A percentile compares a stretch with the other conserved stretches of the same genome.
These are phyloP conservation scores for Carcharodon carcharias DNA, from an alignment of 2,797 vertebrate species.

Conservation along the genomic window DNA sequence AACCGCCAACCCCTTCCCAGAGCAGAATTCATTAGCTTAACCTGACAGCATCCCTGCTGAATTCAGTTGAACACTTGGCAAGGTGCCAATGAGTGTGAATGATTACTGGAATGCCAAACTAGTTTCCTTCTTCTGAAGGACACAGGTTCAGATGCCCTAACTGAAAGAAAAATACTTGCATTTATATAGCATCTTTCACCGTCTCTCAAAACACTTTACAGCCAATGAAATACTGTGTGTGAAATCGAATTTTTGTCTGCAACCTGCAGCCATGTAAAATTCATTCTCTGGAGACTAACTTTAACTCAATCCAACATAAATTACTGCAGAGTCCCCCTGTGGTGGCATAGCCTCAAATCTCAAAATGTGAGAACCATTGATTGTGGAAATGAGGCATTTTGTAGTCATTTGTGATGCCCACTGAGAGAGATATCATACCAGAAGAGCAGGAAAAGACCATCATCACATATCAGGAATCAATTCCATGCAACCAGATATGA, in stretches of 20 bases:
- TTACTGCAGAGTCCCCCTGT: neutral
- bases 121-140: neutral
- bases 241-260: neutral
- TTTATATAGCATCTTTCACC: neutral
- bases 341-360: neutral
- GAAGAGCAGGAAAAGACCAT: neutral
- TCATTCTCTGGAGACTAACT: neutral
- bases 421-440: neutral
- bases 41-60: neutral
- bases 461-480: neutral
- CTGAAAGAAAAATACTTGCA: neutral
- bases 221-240: neutral
- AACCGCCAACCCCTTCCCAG: neutral
- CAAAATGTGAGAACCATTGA: neutral
- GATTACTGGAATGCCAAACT: slow-evolving; percentile 9
- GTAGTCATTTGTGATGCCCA: neutral
- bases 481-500: neutral
- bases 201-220: neutral
- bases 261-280: neutral
- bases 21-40: neutral
- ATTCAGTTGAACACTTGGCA: neutral
- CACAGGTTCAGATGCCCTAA: neutral
- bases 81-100: neutral
- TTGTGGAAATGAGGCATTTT: neutral
- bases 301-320: neutral